Percentiles rank a stretch among this genome's conserved stretches.
These are phyloP conservation scores for Piscicola geometra DNA, from an alignment of 2,888 invertebrate species.

Conservation along the genomic window DNA sequence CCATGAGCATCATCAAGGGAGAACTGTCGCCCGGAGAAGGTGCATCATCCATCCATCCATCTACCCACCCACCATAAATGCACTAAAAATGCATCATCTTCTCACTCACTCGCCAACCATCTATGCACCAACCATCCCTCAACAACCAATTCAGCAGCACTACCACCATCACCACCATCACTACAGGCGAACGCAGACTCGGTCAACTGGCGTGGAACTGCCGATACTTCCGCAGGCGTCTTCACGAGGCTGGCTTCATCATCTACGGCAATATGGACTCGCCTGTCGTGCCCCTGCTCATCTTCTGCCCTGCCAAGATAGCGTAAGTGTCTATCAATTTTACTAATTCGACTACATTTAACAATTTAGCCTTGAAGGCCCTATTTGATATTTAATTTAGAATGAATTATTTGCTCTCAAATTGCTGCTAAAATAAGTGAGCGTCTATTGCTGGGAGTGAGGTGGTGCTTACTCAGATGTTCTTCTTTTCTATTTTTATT, in stretches of 20 bases:
- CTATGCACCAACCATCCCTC: background rate
- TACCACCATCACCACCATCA: background rate
- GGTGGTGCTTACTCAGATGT: too few species aligned
- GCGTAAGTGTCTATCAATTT: too few species aligned
- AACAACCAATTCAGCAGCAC: too few species aligned
- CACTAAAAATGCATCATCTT: background rate
- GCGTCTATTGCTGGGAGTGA: too few species aligned
- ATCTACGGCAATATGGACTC: slow-evolving; percentile 87
- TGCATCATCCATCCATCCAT: slow-evolving; percentile 39
- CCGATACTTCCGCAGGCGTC: slow-evolving; percentile 70
- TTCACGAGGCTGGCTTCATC: slow-evolving; percentile 84
- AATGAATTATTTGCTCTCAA: background rate
- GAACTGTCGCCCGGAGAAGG: slow-evolving; percentile 71
- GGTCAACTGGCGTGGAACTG: slow-evolving; percentile 74
- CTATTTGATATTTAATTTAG: background rate
- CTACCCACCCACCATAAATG: background rate
- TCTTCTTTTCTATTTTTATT: too few species aligned
- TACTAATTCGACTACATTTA: too few species aligned
- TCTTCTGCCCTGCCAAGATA: slow-evolving; percentile 90
- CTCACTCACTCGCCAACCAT: background rate
- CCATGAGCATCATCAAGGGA: slow-evolving; percentile 82
- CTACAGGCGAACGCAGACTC: slow-evolving; percentile 54
- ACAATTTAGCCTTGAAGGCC: too few species aligned
- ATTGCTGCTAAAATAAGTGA: background rate
- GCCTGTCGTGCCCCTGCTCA: slow-evolving; percentile 90